These are phyloP conservation scores for Harpalus rufipes DNA, from an alignment of 2,888 invertebrate genomes.

Conservation along the genomic window DNA sequence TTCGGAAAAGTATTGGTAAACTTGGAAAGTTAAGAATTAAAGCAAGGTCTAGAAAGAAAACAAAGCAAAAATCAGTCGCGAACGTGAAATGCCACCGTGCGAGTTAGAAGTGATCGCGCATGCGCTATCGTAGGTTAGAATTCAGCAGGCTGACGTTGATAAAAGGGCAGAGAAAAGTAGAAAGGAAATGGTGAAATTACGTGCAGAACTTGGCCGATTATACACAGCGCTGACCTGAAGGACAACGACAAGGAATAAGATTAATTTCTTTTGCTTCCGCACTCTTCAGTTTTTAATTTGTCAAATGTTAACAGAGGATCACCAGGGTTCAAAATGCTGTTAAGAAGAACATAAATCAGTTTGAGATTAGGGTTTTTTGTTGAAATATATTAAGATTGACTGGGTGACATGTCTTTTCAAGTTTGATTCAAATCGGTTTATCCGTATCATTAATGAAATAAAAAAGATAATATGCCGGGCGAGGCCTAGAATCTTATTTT, in stretches of 20 bases:
- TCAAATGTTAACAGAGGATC: slow-evolving; percentile 19
- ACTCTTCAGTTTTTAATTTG: slow-evolving; percentile 36
- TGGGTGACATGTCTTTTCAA: no score
- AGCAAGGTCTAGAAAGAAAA: slow-evolving; percentile 52
- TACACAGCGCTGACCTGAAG: slow-evolving; percentile 52
- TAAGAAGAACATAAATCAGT: not conserved
- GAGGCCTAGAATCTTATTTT: no score
- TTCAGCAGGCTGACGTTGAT: slow-evolving; percentile 57
- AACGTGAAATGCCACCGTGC: slow-evolving; percentile 60
- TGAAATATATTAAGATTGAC: no score
- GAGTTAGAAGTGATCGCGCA: slow-evolving; percentile 41
- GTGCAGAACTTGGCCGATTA: slow-evolving; percentile 64
- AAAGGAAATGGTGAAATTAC: slow-evolving; percentile 65
- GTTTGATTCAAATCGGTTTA: no score
- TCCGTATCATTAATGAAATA: no score
- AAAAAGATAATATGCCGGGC: no score
- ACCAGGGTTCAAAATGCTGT: not conserved
- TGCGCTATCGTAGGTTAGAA: not conserved
- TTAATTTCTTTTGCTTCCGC: slow-evolving; percentile 31
- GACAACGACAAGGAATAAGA: slow-evolving; percentile 50
- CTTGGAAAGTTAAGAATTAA: slow-evolving; percentile 36
- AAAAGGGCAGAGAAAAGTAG: slow-evolving; percentile 63
- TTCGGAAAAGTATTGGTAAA: slow-evolving; percentile 46
- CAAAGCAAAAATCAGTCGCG: slow-evolving; percentile 43
- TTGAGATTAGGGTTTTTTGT: not conserved